Evolutionary conservation across 2,888 invertebrate species (phyloP).

Genomic region (Peribatodes rhomboidaria): DNA sequence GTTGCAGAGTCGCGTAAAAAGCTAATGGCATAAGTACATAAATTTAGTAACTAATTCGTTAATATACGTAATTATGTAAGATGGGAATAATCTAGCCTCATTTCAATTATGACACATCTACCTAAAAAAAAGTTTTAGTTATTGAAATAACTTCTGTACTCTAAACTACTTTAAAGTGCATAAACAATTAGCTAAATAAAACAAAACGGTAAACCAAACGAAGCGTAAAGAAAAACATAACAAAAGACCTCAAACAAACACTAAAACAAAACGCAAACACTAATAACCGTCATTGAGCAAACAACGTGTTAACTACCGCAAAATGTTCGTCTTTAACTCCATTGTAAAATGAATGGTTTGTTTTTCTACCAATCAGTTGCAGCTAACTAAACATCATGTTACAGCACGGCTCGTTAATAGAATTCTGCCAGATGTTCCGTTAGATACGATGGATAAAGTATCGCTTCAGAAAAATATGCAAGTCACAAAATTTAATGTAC

Average conservation of each 20-base stretch:
- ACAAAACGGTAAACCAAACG: background rate
- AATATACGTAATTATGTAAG: no score
- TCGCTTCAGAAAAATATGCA: slow-evolving; percentile 33
- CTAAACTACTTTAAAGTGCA: no score
- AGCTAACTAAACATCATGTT: slow-evolving; percentile 11
- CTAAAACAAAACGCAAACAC: slow-evolving; percentile 23
- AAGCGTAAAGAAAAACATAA: background rate
- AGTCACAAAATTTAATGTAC: slow-evolving; percentile 39
- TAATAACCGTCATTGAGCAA: slow-evolving; percentile 16
- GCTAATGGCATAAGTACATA: no score
- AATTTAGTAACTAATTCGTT: no score
- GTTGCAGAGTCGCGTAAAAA: no score
- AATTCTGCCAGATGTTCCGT: slow-evolving; percentile 11
- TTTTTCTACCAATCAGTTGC: slow-evolving; percentile 21
- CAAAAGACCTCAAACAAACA: slow-evolving; percentile 10
- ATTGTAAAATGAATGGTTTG: slow-evolving; percentile 30
- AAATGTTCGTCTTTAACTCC: slow-evolving; percentile 23
- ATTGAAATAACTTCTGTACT: no score
- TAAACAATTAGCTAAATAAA: background rate
- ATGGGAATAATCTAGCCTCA: no score
- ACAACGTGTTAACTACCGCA: slow-evolving; percentile 11
- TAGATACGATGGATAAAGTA: slow-evolving; percentile 7
- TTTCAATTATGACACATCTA: no score
- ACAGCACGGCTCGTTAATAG: no score
- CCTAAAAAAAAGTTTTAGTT: no score